phyloP scores from a whole-genome alignment of 2,797 vertebrate species.

The Semotilus atromaculatus region DNA sequence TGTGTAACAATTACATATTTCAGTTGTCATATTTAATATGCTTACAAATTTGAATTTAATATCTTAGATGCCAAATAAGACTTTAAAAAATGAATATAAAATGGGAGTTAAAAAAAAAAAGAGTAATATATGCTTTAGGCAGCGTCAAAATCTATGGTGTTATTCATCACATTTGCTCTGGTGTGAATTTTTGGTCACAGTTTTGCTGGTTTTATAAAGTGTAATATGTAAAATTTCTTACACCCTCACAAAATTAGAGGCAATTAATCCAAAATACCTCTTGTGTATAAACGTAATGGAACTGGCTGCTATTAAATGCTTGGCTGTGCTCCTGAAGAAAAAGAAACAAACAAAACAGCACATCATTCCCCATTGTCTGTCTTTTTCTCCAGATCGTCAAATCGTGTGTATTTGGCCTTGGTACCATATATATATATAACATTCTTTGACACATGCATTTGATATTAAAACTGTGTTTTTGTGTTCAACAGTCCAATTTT shows the following conservation, averaged over 20 bases:
- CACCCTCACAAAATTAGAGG: slow-evolving; percentile 32
- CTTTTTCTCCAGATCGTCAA: slow-evolving; percentile 34
- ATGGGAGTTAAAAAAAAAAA: neutral
- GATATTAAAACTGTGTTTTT: slow-evolving; percentile 40
- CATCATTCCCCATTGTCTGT: slow-evolving; percentile 32
- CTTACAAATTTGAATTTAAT: slow-evolving; percentile 4
- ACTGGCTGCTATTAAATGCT: slow-evolving; percentile 52
- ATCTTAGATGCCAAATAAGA: neutral
- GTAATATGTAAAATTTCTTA: slow-evolving; percentile 22
- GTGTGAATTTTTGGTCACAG: slow-evolving; percentile 15
- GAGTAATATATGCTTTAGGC: neutral
- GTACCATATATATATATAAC: slow-evolving; percentile 18
- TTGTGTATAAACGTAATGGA: slow-evolving; percentile 46
- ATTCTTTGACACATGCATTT: slow-evolving; percentile 22
- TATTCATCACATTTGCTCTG: neutral
- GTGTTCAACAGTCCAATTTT: neutral
- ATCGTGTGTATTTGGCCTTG: slow-evolving; percentile 36
- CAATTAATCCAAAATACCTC: slow-evolving; percentile 39
- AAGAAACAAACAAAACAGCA: slow-evolving; percentile 11
- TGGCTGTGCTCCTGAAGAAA: slow-evolving; percentile 29
- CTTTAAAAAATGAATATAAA: neutral
- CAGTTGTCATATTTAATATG: neutral
- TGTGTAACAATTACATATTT: neutral
- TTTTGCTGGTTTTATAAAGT: slow-evolving; percentile 6
- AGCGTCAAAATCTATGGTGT: neutral